Evolutionary conservation across 1,140 invertebrate species (phyloP).

Genomic region (Zaprionus kolodkinae): DNA sequence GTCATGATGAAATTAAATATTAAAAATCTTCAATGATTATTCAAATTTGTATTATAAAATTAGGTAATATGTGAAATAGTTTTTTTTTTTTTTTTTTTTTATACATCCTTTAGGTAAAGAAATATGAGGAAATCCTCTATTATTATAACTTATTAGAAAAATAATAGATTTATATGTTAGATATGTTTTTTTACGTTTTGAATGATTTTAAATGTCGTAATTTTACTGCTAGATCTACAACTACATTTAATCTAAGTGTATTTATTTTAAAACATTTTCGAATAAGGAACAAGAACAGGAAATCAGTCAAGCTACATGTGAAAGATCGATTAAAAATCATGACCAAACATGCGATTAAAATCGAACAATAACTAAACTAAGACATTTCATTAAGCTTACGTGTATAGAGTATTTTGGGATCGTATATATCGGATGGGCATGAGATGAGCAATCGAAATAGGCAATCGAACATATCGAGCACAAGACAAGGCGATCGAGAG

Average conservation of each 20-base stretch:
- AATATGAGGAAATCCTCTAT: background rate
- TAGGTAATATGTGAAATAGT: background rate
- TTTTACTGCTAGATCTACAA: background rate
- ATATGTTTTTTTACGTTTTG: background rate
- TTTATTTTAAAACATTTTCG: background rate
- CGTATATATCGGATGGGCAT: slow-evolving; percentile 17
- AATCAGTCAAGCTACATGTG: background rate
- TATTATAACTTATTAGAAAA: background rate
- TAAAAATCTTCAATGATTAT: too few relatives aligned
- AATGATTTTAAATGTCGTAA: background rate
- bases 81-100: background rate
- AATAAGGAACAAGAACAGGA: background rate
- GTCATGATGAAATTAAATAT: too few relatives aligned
- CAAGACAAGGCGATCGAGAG: slow-evolving; percentile 8
- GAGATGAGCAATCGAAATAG: background rate
- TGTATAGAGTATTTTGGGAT: slow-evolving; percentile 27
- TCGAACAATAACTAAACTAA: background rate
- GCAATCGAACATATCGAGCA: slow-evolving; percentile 3
- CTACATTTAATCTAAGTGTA: background rate
- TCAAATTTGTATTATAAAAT: too few relatives aligned
- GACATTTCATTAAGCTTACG: slow-evolving; percentile 24
- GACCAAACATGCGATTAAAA: background rate
- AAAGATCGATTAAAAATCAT: background rate
- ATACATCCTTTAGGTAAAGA: too few relatives aligned
- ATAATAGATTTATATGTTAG: background rate